phyloP scores from a whole-genome alignment of 2,888 invertebrate species.

The Hypomecis punctinalis region DNA sequence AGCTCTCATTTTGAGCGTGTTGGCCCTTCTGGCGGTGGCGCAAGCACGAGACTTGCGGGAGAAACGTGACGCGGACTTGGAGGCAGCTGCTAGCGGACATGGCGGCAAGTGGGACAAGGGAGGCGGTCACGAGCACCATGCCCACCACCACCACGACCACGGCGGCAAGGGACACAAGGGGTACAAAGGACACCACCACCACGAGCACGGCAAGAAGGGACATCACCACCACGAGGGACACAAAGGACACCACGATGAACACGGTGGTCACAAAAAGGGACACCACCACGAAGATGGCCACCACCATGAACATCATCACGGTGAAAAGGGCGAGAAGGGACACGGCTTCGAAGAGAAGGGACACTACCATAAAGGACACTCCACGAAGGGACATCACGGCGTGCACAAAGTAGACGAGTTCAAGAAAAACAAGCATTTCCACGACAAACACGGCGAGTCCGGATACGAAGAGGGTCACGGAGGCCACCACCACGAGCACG shows the following conservation, averaged over 20 bases:
- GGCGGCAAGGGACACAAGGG: constrained; percentile 89
- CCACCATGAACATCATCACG: constrained; percentile 86
- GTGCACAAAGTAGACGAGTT: constrained; percentile 93
- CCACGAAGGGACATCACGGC: constrained; percentile 93
- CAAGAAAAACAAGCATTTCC: constrained; percentile 94
- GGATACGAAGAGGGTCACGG: constrained; percentile 92
- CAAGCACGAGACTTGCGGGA: constrained; percentile 73
- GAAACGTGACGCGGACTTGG: constrained; percentile 80
- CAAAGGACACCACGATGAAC: constrained; percentile 84
- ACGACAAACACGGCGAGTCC: constrained; percentile 91
- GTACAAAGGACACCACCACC: constrained; percentile 87
- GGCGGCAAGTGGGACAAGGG: constrained; percentile 71
- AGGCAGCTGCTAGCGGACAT: constrained; percentile 78
- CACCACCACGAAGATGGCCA: constrained; percentile 88
- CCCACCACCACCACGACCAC: constrained; percentile 86
- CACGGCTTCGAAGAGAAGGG: constrained; percentile 84
- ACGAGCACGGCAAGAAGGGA: constrained; percentile 88
- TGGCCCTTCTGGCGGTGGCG: constrained; percentile 74
- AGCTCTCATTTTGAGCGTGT: constrained; percentile 62
- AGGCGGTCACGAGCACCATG: constrained; percentile 87
- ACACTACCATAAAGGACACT: constrained; percentile 92
- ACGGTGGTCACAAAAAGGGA: constrained; percentile 86
- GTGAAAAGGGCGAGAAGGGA: constrained; percentile 87
- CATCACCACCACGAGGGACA: constrained; percentile 89
- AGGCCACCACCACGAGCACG: constrained; percentile 90